A percentile compares a stretch with the other conserved stretches of the same genome.
Conservation (phyloP, 2,797 vertebrate species). For the Rhinogobio ventralis region DNA sequence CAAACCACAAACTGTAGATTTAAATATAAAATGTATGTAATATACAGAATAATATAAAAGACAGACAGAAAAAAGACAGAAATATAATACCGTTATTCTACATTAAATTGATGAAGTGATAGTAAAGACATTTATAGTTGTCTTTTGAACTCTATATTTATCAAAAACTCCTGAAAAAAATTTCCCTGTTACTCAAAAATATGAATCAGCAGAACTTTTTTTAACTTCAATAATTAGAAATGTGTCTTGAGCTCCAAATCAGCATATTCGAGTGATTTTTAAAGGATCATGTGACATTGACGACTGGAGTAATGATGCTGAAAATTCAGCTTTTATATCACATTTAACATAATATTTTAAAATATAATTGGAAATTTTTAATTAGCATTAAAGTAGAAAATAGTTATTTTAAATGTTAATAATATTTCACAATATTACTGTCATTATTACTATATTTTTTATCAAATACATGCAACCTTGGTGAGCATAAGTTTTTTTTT, state of each 20-base stretch:
- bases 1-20: no score
- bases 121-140: no score
- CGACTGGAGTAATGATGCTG: background rate
- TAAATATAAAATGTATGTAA: no score
- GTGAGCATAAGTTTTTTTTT: background rate
- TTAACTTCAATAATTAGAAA: background rate
- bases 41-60: no score
- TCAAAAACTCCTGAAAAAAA: no score
- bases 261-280: background rate
- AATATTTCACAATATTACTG: background rate
- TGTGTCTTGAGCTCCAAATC: background rate
- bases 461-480: background rate
- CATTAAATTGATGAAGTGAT: no score
- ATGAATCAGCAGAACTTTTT: background rate
- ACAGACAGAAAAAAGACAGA: no score
- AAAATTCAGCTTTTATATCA: background rate
- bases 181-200: background rate
- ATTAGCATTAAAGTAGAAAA: background rate
- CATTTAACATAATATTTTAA: background rate
- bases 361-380: background rate
- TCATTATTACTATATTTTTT: background rate
- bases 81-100: no score
- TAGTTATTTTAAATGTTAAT: background rate
- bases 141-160: no score
- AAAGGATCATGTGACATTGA: background rate